Conservation (phyloP, 2,888 invertebrate genomes). For the Glyphotaelius pellucidus region DNA sequence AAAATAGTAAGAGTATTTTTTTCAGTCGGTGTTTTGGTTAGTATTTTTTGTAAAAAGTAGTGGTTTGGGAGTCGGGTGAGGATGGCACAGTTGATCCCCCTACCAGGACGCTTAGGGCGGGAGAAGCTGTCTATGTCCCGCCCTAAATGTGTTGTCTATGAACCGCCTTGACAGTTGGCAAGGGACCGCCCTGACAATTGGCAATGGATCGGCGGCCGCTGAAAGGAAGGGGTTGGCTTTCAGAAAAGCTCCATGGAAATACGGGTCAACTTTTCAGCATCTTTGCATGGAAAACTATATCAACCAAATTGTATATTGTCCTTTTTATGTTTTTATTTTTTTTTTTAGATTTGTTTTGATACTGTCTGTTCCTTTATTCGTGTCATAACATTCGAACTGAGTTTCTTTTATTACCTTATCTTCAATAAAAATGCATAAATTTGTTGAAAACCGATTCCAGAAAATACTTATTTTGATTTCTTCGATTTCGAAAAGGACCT, state of each 20-base stretch:
- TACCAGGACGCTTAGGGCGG: conserved; percentile 20
- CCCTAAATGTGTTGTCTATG: conserved; percentile 40
- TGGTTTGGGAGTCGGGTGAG: conserved; percentile 3
- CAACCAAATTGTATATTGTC: neutral
- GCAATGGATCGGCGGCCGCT: conserved; percentile 21
- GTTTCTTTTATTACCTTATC: too few relatives aligned
- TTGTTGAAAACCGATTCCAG: too few relatives aligned
- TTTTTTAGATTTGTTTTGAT: neutral
- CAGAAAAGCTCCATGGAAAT: neutral
- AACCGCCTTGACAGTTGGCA: conserved; percentile 43
- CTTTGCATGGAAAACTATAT: neutral
- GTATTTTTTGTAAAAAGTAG: neutral
- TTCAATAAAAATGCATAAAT: too few relatives aligned
- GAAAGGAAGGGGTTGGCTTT: conserved; percentile 2
- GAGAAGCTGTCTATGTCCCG: conserved; percentile 30
- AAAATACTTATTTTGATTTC: too few relatives aligned
- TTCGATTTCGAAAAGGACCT: too few relatives aligned
- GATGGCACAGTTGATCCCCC: neutral
- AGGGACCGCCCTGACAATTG: conserved; percentile 39
- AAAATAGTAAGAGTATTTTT: conserved; percentile 55
- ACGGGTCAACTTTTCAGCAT: neutral
- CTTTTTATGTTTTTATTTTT: neutral
- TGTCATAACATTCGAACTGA: too few relatives aligned
- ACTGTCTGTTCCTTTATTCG: too few relatives aligned
- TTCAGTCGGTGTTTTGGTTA: conserved; percentile 53